Percentiles rank a stretch among this genome's conserved stretches.
These are phyloP conservation scores for Drosophila takahashii DNA, from an alignment of 1,140 invertebrate species.

Conservation along the genomic window DNA sequence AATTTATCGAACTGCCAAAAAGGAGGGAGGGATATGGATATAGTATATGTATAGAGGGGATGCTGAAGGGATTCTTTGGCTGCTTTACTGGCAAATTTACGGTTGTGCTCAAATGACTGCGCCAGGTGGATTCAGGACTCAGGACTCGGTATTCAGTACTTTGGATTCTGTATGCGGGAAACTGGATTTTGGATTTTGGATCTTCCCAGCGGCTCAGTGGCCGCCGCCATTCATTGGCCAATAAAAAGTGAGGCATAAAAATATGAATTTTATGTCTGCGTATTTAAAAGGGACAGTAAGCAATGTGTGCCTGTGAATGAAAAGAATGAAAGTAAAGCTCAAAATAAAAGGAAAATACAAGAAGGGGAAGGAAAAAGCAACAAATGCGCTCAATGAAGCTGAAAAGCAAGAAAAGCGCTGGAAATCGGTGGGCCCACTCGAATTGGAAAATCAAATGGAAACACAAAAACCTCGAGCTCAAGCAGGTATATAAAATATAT, in stretches of 20 bases:
- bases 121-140: conserved; percentile 24
- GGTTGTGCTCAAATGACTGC: conserved; percentile 40
- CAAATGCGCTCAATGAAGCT: conserved; percentile 78
- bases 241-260: conserved; percentile 76
- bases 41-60: neutral
- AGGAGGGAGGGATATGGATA: neutral
- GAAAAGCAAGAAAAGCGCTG: conserved; percentile 58
- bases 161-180: neutral
- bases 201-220: conserved; percentile 10
- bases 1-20: conserved; percentile 33
- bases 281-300: conserved; percentile 79
- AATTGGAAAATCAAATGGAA: conserved; percentile 82
- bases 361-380: conserved; percentile 37
- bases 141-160: neutral
- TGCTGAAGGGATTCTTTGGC: conserved; percentile 28
- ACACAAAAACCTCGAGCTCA: conserved; percentile 31
- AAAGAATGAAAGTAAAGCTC: conserved; percentile 28
- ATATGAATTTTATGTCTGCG: conserved; percentile 79
- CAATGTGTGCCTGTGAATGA: conserved; percentile 22
- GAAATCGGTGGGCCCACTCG: conserved; percentile 39
- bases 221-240: conserved; percentile 59
- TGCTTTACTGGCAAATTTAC: conserved; percentile 45
- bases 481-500: conserved; percentile 25
- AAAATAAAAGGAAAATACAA: conserved; percentile 17
- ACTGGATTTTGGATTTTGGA: neutral